Evolutionary conservation across 2,888 invertebrate genomes (phyloP), one percentile per base, ranked within the genome.

Genomic region (Papilio demoleus): DNA sequence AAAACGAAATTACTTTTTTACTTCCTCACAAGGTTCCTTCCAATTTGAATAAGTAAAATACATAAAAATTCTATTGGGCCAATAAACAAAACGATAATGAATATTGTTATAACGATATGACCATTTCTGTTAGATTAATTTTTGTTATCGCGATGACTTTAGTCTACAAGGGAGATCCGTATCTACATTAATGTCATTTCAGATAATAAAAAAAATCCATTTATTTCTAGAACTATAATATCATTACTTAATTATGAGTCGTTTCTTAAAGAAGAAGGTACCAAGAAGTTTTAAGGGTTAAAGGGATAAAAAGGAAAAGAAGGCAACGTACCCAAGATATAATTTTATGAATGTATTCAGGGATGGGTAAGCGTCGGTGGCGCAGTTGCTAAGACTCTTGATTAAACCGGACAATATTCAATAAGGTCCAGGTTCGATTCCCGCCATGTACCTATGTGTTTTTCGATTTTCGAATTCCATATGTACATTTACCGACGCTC

Each of bases 121-220:
- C 27, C 27, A 27, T 27, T 53, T 22, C 5, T 5, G 53, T 53
- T 53, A n/a, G 53, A 53, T 53, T 53, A 53, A 27, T 53, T 27
- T 53, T 53, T 53, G 11, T 53, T 53, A 50, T 50, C 50, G 27
- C 50, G 50, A 50, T 24, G 50, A 50, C 24, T 11, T 36, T 38
- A 67, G 24, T 50, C 14, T 50, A 50, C 24, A 50, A 50, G 47
- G 47, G 47, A 47, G 24, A 50, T 50, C 8, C 50, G 0, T 50
- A 50, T 50, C 50, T 27, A 1, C 3, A 14, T 3, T 50, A 50
- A 24, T 8, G 8, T 47, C 3, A 58, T 22, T 42, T 67, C n/a
- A 27, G 5, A 50, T 50, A 50, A 24, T 50, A 24, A 50, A 27
- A 27, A n/a, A 14, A 4, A 31, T 42, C 11, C 50, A 50, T 50